Conservation (phyloP, 2,888 invertebrate species). For the Aporophyla nigra region DNA sequence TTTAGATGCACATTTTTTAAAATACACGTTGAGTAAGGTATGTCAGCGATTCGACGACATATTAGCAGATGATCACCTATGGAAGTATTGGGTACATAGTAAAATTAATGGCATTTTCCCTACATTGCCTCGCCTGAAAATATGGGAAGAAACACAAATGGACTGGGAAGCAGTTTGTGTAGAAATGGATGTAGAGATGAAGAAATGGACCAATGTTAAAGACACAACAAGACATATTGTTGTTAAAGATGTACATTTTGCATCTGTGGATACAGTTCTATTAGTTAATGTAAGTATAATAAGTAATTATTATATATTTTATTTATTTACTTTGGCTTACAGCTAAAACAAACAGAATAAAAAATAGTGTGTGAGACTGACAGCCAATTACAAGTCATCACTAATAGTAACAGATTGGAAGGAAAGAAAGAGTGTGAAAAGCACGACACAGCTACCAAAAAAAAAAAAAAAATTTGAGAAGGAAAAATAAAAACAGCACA, state of each 20-base stretch:
- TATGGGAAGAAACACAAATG: conserved; percentile 82
- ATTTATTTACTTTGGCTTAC: too few species aligned
- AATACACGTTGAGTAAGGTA: conserved; percentile 88
- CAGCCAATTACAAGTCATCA: too few species aligned
- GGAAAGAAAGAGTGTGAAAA: too few species aligned
- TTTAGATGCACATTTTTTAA: conserved; percentile 90
- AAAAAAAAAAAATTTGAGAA: too few species aligned
- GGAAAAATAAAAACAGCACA: too few species aligned
- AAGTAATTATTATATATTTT: conserved; percentile 62
- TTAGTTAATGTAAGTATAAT: conserved; percentile 86
- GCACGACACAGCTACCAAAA: too few species aligned
- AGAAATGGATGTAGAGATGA: conserved; percentile 90
- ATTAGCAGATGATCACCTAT: conserved; percentile 89
- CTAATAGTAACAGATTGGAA: too few species aligned
- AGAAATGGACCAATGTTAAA: conserved; percentile 89
- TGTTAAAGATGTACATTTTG: conserved; percentile 90
- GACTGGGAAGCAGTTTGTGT: conserved; percentile 91
- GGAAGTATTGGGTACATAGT: conserved; percentile 89
- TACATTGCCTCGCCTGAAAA: conserved; percentile 80
- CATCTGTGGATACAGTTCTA: conserved; percentile 91
- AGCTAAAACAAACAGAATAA: too few species aligned
- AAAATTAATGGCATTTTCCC: conserved; percentile 84
- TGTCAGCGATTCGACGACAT: conserved; percentile 91
- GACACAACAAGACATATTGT: conserved; percentile 87
- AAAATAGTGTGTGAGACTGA: too few species aligned